Evolutionary conservation across 2,797 vertebrate species (phyloP), one percentile per base, ranked within the genome.

Genomic region (Cyprinodon diabolis): DNA sequence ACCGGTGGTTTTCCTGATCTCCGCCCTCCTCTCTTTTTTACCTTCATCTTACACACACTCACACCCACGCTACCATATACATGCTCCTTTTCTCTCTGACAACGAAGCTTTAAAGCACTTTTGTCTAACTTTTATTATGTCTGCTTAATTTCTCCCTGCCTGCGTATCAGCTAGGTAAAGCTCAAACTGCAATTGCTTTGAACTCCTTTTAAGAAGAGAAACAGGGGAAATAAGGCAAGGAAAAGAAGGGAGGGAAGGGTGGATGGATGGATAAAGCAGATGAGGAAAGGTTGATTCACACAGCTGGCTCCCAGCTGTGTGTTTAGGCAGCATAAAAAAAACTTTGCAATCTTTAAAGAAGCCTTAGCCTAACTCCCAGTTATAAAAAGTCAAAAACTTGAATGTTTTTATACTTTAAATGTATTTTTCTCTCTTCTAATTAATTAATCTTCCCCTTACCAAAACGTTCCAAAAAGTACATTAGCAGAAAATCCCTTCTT

Each of bases 251-350:
- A 78, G 75, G 70, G 69, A 78, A 12, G 74, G 73, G 81, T 81
- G 71, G 87, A 92, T 89, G 89, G 88, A 43, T 43, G 40, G 72
- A 83, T 43, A 43, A 87, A 92, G 90, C 89, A 91, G 90, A 91
- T 87, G 91, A 90, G 89, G 85, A 90, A 90, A 91, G 77, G 87
- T 85, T 92, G 88, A 89, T 91, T 89, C 89, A 87, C 86, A 91
- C 95, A 96, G 95, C 94, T 95, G 94, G 93, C 80, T 81, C 66
- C 87, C 94, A 95, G 94, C 94, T 96, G 95, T 82, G 88, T 87
- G 72, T 15, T 3, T 17, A 83, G 82, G 83, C 76, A 81, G 83
- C 72, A 23, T 66, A 21, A 71, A 86, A 68, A 82, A 84, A 76
- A 72, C 78, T 84, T 84, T 79, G 37, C 37, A 74, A 79, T 87